A percentile compares a stretch with the other conserved stretches of the same genome.
Evolutionary conservation across 2,113 vertebrate genomes (phyloP).

Genomic region (Calypte anna): DNA sequence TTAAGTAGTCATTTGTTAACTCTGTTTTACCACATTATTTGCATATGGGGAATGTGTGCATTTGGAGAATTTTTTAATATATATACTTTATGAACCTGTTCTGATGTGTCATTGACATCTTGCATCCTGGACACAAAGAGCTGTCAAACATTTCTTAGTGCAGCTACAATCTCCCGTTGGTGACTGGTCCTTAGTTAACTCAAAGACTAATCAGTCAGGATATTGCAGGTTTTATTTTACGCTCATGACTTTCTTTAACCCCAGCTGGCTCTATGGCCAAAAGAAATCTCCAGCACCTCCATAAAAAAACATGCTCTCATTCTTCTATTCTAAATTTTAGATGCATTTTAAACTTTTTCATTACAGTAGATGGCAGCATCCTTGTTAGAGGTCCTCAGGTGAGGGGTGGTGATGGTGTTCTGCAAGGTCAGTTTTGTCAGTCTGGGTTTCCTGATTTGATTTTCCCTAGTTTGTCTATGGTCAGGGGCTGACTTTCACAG

Average conservation of each 20-base stretch:
- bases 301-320: neutral
- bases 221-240: neutral
- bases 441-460: neutral
- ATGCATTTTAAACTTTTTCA: neutral
- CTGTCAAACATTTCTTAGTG: neutral
- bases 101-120: neutral
- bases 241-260: neutral
- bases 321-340: neutral
- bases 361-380: rapidly evolving
- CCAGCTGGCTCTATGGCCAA: neutral
- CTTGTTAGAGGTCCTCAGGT: neutral
- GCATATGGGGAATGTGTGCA: neutral
- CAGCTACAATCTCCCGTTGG: neutral
- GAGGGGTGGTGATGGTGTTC: neutral
- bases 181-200: neutral
- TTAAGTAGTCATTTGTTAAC: neutral
- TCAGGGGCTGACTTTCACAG: neutral
- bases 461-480: neutral
- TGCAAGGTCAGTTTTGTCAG: neutral
- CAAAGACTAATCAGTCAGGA: neutral
- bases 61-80: neutral
- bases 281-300: neutral
- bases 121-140: neutral
- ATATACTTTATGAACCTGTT: neutral
- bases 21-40: neutral